Base-by-base conservation (phyloP, 2,113 vertebrate species). In the Petromus typicus region DNA sequence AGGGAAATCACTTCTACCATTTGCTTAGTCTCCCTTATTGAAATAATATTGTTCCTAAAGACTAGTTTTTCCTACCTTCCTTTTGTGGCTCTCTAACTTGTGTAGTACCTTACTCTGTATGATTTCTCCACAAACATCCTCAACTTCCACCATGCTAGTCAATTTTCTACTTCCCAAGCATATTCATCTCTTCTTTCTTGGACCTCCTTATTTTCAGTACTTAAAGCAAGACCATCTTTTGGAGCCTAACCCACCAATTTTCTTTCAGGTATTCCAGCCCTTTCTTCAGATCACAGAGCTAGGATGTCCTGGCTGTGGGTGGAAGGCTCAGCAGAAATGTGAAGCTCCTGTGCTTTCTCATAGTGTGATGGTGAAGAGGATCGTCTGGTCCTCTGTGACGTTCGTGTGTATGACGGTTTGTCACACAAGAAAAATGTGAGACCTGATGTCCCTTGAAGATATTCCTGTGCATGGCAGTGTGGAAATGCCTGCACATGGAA, bases 381-480 rank as follows among this genome's bases (percentile, higher is more conserved):
- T 0, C 7, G 34, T 25, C n/a, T 40, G 7, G 43, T 34, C 63
- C 11, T 37, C n/a, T 59, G 2, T 17, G 23, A 89, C 30, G n/a
- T 13, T 34, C 27, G 1, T 67, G 16, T 61, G 78, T 37, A 54
- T 3, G 16, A 37, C 16, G 11, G 37, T 27, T n/a, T 81, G 25
- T 82, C 82, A 40, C 51, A 56, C 6, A 56, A 86, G 43, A 81
- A 59, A 67, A 94, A 17, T 10, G 3, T 10, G 13, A 75, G 67
- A 14, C 1, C 63, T 37, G 34, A 75, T 66, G 25, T 45, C 7
- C 16, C 13, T 76, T 45, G 37, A 71, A 27, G 51, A 61, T 3
- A 45, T 16, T 11, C 86, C 10, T 56, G 4, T 40, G 30, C 25
- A 37, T 7, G 0, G 0, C 13, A 8, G 1, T 59, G 3, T 95